Percentiles rank a stretch among this genome's conserved stretches.
Evolutionary conservation across 2,888 invertebrate species (phyloP).

Genomic region (Aleiodes leptofemur): DNA sequence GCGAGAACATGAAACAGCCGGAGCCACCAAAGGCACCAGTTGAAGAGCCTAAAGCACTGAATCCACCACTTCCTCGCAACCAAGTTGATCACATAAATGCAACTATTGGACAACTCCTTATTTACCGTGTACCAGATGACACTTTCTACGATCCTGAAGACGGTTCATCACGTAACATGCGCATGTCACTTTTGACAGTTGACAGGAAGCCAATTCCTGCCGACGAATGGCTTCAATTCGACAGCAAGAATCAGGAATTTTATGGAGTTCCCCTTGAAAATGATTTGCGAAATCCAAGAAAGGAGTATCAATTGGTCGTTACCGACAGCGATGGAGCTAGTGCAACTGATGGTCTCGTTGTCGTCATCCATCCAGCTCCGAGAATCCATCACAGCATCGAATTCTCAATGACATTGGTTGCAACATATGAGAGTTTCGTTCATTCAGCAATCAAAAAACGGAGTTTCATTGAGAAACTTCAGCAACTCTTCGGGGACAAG

Average conservation of each 20-base stretch:
- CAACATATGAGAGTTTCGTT: conserved; percentile 82
- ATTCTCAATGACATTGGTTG: conserved; percentile 87
- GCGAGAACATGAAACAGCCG: conserved; percentile 77
- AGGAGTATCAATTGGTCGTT: conserved; percentile 86
- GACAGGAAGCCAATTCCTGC: conserved; percentile 82
- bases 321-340: conserved; percentile 74
- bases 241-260: conserved; percentile 91
- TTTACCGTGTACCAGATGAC: conserved; percentile 90
- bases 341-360: conserved; percentile 87
- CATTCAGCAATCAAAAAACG: conserved; percentile 85
- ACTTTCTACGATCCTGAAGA: conserved; percentile 94
- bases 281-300: conserved; percentile 79
- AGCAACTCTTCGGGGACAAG: conserved; percentile 85
- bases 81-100: conserved; percentile 91
- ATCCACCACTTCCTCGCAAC: conserved; percentile 87
- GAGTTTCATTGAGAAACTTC: conserved; percentile 88
- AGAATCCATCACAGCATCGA: conserved; percentile 84
- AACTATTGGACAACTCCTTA: conserved; percentile 87
- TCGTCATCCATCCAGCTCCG: conserved; percentile 83
- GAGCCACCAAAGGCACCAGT: conserved; percentile 65
- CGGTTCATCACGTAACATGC: conserved; percentile 84
- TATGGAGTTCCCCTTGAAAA: conserved; percentile 87
- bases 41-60: conserved; percentile 80
- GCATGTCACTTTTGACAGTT: conserved; percentile 84
- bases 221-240: conserved; percentile 92